These are phyloP conservation scores for Metallyticus violacea DNA, from an alignment of 2,888 invertebrate genomes.

Conservation along the genomic window DNA sequence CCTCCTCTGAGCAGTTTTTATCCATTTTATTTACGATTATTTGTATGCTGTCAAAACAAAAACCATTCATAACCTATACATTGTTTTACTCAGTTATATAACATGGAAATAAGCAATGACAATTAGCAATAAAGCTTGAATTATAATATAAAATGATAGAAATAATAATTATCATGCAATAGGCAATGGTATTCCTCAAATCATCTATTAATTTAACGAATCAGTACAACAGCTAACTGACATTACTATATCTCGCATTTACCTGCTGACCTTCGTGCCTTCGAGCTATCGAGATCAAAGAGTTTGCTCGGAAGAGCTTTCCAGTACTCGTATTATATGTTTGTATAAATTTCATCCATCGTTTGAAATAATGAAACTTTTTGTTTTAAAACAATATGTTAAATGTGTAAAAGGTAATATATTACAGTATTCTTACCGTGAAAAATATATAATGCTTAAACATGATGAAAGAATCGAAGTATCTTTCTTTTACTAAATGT, in stretches of 20 bases:
- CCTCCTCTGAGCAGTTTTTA: not conserved
- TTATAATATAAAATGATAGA: too few species aligned
- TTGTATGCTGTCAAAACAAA: not conserved
- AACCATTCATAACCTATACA: not conserved
- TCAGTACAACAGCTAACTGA: too few species aligned
- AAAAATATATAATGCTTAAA: not conserved
- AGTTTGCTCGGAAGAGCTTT: not conserved
- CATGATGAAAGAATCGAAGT: not conserved
- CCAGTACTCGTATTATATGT: not conserved
- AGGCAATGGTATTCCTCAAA: too few species aligned
- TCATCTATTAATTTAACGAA: too few species aligned
- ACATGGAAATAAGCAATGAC: too few species aligned
- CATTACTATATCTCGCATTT: not conserved
- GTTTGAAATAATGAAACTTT: not conserved
- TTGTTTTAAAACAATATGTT: not conserved
- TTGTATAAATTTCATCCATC: not conserved
- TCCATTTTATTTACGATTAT: not conserved
- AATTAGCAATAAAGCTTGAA: too few species aligned
- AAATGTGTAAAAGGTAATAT: not conserved
- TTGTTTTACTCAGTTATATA: too few species aligned
- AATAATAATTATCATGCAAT: too few species aligned
- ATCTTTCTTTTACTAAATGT: constrained; percentile 3
- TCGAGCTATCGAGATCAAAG: not conserved
- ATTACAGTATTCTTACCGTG: not conserved
- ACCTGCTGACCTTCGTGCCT: not conserved